Conservation (phyloP, 2,888 invertebrate genomes). For the Cephus pygmeus region DNA sequence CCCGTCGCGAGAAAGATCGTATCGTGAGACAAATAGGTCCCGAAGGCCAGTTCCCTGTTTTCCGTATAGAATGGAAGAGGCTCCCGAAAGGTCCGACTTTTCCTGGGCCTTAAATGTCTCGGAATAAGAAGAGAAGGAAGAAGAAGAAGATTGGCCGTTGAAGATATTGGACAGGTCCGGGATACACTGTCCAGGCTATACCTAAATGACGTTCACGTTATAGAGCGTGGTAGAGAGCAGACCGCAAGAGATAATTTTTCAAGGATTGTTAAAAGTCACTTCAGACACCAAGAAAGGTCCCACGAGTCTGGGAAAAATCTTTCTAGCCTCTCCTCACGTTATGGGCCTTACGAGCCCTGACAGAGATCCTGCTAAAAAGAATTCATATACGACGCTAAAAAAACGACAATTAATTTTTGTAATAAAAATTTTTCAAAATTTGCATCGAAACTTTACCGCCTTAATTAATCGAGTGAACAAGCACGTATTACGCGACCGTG, state of each 20-base stretch:
- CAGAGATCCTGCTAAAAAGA: neutral
- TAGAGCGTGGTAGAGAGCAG: slow-evolving; percentile 17
- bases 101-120: neutral
- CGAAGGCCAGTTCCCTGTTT: neutral
- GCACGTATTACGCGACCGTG: neutral
- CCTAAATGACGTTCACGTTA: neutral
- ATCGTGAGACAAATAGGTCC: neutral
- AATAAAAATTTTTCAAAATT: neutral
- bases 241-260: slow-evolving; percentile 48
- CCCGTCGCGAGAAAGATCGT: neutral
- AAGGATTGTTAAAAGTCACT: slow-evolving; percentile 54
- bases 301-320: slow-evolving; percentile 41
- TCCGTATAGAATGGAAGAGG: neutral
- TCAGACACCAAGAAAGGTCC: slow-evolving; percentile 18
- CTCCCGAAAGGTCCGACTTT: neutral
- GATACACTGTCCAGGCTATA: slow-evolving; percentile 54
- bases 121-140: slow-evolving; percentile 19
- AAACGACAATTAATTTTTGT: neutral
- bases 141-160: slow-evolving; percentile 24
- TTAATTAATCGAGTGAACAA: neutral
- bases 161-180: slow-evolving; percentile 41
- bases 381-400: no score
- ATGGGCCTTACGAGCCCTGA: neutral
- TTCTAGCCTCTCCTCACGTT: neutral
- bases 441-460: neutral